phyloP scores from a whole-genome alignment of 2,888 invertebrate species.

The Drosophila pseudotalamancana region DNA sequence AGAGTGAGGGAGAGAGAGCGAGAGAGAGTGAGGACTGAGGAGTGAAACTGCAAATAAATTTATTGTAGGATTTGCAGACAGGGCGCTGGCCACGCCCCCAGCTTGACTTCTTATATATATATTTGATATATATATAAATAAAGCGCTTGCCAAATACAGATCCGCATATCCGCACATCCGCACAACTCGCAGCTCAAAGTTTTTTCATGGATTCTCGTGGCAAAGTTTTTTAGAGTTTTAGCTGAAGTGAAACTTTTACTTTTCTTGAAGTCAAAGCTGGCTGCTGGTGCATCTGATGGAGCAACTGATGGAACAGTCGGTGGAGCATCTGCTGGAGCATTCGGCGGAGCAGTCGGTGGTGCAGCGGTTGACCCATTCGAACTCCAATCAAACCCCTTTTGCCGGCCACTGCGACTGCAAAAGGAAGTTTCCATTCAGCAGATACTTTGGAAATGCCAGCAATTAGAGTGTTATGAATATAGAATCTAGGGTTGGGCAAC shows the following conservation, averaged over 20 bases:
- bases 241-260: constrained; percentile 61
- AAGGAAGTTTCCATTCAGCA: too few relatives aligned
- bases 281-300: not conserved
- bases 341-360: too few relatives aligned
- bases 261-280: constrained; percentile 27
- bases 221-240: constrained; percentile 38
- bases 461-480: too few relatives aligned
- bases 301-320: too few relatives aligned
- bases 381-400: too few relatives aligned
- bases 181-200: constrained; percentile 1
- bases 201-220: constrained; percentile 2
- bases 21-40: constrained; percentile 23
- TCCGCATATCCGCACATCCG: constrained; percentile 2
- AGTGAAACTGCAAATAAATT: constrained; percentile 54
- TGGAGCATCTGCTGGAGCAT: too few relatives aligned
- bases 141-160: constrained; percentile 12
- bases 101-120: too few relatives aligned
- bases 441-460: too few relatives aligned
- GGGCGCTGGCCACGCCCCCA: constrained; percentile 25
- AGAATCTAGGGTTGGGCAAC: too few relatives aligned
- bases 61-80: constrained; percentile 64
- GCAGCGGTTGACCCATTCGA: too few relatives aligned
- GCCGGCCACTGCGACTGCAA: too few relatives aligned
- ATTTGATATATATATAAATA: constrained; percentile 61
- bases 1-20: not conserved